Evolutionary conservation across 2,888 invertebrate genomes (phyloP), one percentile per base, ranked within the genome.

Genomic region (Prionchulus punctatus): DNA sequence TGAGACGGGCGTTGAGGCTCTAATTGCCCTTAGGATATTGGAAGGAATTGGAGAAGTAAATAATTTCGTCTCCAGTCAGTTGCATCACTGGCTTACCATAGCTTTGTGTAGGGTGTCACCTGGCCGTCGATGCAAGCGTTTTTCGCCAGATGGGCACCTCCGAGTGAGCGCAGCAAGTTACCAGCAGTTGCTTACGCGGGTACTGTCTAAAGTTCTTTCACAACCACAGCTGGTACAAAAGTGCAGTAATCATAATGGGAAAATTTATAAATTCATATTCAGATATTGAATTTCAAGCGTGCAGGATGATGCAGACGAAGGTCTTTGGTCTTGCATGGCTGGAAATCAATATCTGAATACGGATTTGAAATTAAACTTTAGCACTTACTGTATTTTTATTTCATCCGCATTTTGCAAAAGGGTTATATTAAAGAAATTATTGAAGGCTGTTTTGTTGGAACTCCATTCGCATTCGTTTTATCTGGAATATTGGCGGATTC

Each of bases 401-500:
- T n/a, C n/a, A n/a, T 4, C 21, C 47, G 4, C 18, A 47, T 7
- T 47, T n/a, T n/a, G 47, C 23, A 23, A 47, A n/a, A 12, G 21
- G 21, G 23, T 7, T 47, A 23, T n/a, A 47, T 36, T 15, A 15
- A 36, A n/a, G n/a, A n/a, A n/a, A n/a, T 47, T 47, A 7, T 71
- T 51, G 12, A 15, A 53, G 54, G 54, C 23, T 48, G 43, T 21
- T 27, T 27, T n/a, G 4, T 45, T 45, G 75, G 75, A 2, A 72
- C 73, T 3, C 71, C 75, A 30, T 60, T 73, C 12, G 66, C 73
- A 0, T 62, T 74, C 60, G 67, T 70, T 2, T 31, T 71, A 36
- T 70, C 71, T 42, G 74, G 71, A 4, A 63, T 66, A 21, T 62
- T 75, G 36, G 70, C 70, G 49, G 65, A 67, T 43, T 65, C 65